Percentiles rank a stretch among this genome's conserved stretches.
These are phyloP conservation scores for Hiodon tergisus DNA, from an alignment of 2,113 vertebrate genomes.

Conservation along the genomic window DNA sequence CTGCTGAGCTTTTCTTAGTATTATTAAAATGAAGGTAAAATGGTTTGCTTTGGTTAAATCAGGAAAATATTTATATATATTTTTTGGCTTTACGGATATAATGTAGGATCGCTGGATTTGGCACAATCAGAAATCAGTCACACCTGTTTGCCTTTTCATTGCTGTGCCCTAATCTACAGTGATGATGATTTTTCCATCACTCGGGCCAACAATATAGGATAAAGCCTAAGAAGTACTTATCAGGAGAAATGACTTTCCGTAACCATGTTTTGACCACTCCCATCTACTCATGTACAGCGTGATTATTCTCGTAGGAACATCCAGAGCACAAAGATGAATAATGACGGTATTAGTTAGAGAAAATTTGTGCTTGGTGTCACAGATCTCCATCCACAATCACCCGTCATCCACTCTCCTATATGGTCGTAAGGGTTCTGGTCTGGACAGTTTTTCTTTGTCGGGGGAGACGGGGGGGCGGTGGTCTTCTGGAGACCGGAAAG, in stretches of 20 bases:
- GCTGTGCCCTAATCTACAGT: neutral
- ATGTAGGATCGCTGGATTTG: neutral
- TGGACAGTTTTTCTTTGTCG: neutral
- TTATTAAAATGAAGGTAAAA: neutral
- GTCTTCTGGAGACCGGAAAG: neutral
- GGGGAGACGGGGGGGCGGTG: neutral
- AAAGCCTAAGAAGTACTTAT: slow-evolving; percentile 2
- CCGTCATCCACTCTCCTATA: neutral
- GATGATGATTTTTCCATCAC: neutral
- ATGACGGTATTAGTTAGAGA: neutral
- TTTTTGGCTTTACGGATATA: neutral
- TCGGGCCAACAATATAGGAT: neutral
- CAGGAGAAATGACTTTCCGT: neutral
- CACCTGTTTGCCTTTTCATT: neutral
- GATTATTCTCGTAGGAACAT: no score
- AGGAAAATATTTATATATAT: no score
- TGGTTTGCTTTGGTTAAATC: neutral
- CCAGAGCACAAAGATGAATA: neutral
- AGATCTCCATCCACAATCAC: neutral
- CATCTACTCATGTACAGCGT: neutral
- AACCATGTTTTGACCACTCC: neutral
- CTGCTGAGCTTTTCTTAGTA: neutral
- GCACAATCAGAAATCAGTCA: neutral
- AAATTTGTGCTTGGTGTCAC: neutral
- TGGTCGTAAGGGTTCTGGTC: no score